Percentiles rank a stretch among this genome's conserved stretches.
Conservation (phyloP, 1,140 invertebrate genomes). For the Meloidogyne chitwoodi region DNA sequence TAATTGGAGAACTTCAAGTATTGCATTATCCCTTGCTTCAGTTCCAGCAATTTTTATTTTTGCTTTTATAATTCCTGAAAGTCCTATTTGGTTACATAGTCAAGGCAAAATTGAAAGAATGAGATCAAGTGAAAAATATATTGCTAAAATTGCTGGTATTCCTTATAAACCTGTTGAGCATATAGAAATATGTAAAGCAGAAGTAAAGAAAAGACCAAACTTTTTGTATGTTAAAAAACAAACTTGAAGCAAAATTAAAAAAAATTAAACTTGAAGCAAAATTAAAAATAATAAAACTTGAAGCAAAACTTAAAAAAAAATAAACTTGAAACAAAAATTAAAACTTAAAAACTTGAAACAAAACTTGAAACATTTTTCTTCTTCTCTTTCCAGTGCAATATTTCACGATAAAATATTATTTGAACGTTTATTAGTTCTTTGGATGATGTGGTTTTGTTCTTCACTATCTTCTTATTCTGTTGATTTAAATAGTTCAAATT, state of each 20-base stretch:
- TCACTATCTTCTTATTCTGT: constrained; percentile 54
- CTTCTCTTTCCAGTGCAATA: constrained; percentile 27
- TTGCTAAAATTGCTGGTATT: constrained; percentile 50
- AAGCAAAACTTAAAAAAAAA: background rate
- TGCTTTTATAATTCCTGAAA: constrained; percentile 56
- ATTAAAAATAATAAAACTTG: background rate
- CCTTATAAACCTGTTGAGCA: constrained; percentile 43
- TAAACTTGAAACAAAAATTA: background rate
- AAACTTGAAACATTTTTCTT: background rate
- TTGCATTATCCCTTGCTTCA: constrained; percentile 52
- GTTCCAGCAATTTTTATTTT: constrained; percentile 54
- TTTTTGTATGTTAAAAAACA: background rate
- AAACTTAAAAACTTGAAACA: background rate
- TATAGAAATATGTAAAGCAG: constrained; percentile 35
- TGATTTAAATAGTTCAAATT: constrained; percentile 56
- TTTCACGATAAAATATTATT: constrained; percentile 34
- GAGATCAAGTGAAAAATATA: constrained; percentile 46
- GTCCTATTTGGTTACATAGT: constrained; percentile 54
- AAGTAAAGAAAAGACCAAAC: constrained; percentile 24
- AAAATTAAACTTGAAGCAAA: background rate
- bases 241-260: background rate
- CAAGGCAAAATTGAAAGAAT: constrained; percentile 54
- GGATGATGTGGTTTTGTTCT: constrained; percentile 51
- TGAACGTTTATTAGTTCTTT: constrained; percentile 32
- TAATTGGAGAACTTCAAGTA: constrained; percentile 50